These are phyloP conservation scores for Phylloscopus whistleri DNA, from an alignment of 2,113 vertebrate genomes.

Conservation along the genomic window DNA sequence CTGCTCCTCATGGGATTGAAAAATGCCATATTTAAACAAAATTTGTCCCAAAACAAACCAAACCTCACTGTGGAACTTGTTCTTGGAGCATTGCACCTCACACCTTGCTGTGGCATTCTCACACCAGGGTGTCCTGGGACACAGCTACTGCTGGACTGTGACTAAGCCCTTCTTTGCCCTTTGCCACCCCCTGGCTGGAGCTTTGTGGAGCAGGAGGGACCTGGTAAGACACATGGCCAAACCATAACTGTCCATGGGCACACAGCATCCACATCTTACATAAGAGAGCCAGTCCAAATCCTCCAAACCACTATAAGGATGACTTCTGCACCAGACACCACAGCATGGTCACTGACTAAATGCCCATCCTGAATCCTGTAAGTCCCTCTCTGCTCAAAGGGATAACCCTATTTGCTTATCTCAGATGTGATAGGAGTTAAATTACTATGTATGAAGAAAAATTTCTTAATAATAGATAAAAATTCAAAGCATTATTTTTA, in stretches of 20 bases:
- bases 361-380: not conserved
- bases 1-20: not conserved
- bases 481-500: not conserved
- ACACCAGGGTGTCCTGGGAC: not conserved
- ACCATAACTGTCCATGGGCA: not conserved
- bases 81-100: not conserved
- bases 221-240: rapidly evolving
- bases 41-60: not conserved
- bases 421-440: not conserved
- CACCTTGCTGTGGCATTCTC: not conserved
- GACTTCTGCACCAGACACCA: not conserved
- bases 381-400: not conserved
- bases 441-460: not conserved
- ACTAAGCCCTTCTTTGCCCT: not conserved
- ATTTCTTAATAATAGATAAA: not conserved
- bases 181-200: rapidly evolving
- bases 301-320: not conserved
- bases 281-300: not conserved
- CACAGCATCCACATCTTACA: not conserved
- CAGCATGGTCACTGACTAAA: not conserved
- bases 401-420: not conserved
- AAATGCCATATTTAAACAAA: not conserved
- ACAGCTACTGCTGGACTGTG: not conserved
- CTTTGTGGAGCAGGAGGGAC: not conserved
- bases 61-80: not conserved